Base-by-base conservation (phyloP, 2,797 vertebrate species). In the Enteromius afrohamiltoni region DNA sequence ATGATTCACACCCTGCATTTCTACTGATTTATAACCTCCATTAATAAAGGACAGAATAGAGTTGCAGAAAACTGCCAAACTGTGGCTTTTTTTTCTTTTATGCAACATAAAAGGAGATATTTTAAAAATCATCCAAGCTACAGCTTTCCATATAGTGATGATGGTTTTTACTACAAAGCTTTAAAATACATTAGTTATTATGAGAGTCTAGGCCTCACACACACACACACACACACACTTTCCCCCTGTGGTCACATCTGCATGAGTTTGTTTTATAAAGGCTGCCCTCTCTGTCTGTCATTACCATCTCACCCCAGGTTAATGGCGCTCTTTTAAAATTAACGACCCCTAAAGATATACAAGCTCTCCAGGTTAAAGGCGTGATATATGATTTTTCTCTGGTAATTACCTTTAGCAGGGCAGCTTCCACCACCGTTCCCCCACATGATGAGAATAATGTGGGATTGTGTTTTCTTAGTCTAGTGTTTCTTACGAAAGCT, bases 321-420 rank as follows among this genome's bases (percentile, higher is more conserved):
- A 93, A 91, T 92, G 90, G 89, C 89, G 83, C 80, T 90, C 92
- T 92, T 94, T 95, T 93, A 93, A 94, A 95, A 95, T 93, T 88
- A 94, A 94, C 92, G 93, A 93, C 93, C 92, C 92, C 81, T 88
- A 88, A 93, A 93, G 92, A 93, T 92, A 91, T 91, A 92, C 90
- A 92, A 92, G 93, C 93, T 91, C 86, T 79, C 53, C 80, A 78
- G 87, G 90, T 92, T 91, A 90, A 89, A 90, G 88, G 78, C 85
- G 19, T 83, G 88, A 90, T 89, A 85, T 90, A 88, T 86, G 86
- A 88, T 89, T 93, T 87, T 89, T 65, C 87, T 86, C 80, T 82
- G 79, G 80, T 88, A 85, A 81, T 87, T 87, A 87, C 83, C 31
- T 62, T 70, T 67, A 51, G 82, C 83, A 14, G 51, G 68, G 78